Evolutionary conservation across 2,797 vertebrate species (phyloP).

Genomic region (Fistularia commersonii): DNA sequence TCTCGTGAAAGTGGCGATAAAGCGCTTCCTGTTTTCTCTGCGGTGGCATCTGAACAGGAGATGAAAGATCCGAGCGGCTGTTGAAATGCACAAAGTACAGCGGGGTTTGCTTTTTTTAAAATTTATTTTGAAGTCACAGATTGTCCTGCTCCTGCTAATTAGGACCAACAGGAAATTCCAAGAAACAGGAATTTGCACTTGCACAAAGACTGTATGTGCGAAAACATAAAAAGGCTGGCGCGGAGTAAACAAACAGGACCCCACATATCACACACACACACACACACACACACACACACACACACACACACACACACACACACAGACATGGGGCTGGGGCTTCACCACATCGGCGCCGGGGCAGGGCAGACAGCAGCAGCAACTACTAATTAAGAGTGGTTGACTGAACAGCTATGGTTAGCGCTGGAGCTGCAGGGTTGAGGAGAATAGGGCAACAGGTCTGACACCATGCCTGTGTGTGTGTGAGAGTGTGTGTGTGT

Average conservation of each 20-base stretch:
- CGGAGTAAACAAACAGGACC: too few species aligned
- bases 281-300: constrained; percentile 8
- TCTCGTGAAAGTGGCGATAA: too few species aligned
- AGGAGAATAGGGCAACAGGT: constrained; percentile 62
- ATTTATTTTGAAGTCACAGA: too few species aligned
- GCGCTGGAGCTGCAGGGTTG: constrained; percentile 56
- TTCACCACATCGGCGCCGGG: constrained; percentile 68
- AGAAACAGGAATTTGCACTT: neutral
- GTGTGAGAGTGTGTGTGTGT: constrained; percentile 7
- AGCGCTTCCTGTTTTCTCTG: too few species aligned
- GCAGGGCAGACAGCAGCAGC: constrained; percentile 57
- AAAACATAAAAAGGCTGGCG: neutral
- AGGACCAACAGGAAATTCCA: too few species aligned
- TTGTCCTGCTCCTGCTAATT: too few species aligned
- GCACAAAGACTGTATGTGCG: neutral
- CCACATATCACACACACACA: constrained; percentile 1
- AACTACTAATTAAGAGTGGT: constrained; percentile 72
- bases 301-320: constrained; percentile 14
- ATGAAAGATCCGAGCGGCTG: too few species aligned
- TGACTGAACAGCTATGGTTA: constrained; percentile 66
- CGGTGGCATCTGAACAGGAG: too few species aligned
- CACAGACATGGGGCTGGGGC: constrained; percentile 56
- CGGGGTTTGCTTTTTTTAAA: too few species aligned
- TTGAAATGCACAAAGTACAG: too few species aligned
- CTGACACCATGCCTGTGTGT: constrained; percentile 52